Evolutionary conservation across 2,113 vertebrate species (phyloP), one percentile per base, ranked within the genome.

Genomic region (Pithys albifrons): DNA sequence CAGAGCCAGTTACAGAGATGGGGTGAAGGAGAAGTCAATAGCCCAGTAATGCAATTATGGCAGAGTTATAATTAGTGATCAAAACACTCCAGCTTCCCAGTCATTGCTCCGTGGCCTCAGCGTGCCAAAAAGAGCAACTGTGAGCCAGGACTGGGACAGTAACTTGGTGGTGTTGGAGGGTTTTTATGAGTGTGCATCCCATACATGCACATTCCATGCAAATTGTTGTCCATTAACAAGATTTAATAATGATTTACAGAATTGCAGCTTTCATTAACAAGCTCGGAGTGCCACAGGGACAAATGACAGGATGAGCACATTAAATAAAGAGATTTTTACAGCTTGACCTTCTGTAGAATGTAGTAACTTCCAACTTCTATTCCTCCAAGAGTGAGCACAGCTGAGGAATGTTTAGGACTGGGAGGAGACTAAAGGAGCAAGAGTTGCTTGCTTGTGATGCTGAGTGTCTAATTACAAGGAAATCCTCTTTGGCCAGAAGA

Each of bases 21-120:
- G 49, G 89, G 45, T 59, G 76, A 94, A 72, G 59, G 39, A 76
- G 33, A 81, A 92, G 79, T 77, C 83, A 86, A 74, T 70, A 80
- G 35, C 52, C 29, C 51, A 59, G n/a, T 80, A 90, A 90, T 66
- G 37, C 33, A 80, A 28, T 90, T 91, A 88, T 71, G 67, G 65
- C 51, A 74, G 91, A 76, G 51, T 80, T 89, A 55, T 64, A 93
- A 93, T 80, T 25, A 83, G 74, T 45, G 59, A 78, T 77, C 64
- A 83, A 61, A 95, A 62, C 59, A 45, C 59, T 83, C 46, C 87
- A 76, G 64, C 74, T 91, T 88, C 66, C 74, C 76, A 82, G 46
- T 37, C 43, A 67, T 55, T 95, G 87, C 82, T 82, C 94, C 62
- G 51, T 28, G 25, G 24, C 39, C 19, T 73, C 58, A 49, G 28